A percentile compares a stretch with the other conserved stretches of the same genome.
Evolutionary conservation across 2,113 vertebrate species (phyloP).

Genomic region (Eptatretus burgeri): DNA sequence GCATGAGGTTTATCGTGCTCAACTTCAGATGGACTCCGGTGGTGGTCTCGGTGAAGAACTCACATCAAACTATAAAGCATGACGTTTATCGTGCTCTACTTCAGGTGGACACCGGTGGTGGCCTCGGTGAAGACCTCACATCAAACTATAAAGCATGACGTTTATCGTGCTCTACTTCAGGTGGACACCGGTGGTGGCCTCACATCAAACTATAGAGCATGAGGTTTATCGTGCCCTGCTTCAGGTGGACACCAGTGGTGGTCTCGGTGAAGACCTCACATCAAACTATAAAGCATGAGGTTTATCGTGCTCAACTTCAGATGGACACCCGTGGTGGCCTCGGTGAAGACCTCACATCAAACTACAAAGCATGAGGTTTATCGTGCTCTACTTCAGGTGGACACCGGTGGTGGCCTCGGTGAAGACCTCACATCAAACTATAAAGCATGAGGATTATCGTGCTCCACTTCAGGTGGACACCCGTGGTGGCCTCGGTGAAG

Average conservation of each 20-base stretch:
- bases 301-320: background rate
- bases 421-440: slow-evolving; percentile 66
- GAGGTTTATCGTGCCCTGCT: slow-evolving; percentile 22
- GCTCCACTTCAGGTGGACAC: background rate
- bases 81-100: slow-evolving; percentile 22
- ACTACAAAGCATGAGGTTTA: slow-evolving; percentile 98
- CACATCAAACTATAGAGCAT: slow-evolving; percentile 99
- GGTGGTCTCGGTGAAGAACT: slow-evolving; percentile 98
- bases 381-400: background rate
- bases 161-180: background rate
- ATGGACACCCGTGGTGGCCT: too few species aligned
- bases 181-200: slow-evolving; percentile 13
- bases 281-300: slow-evolving; percentile 99
- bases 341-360: slow-evolving; percentile 38
- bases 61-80: slow-evolving; percentile 99
- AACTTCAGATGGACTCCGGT: too few species aligned
- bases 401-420: too few species aligned
- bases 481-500: too few species aligned
- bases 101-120: too few species aligned
- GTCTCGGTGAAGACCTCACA: slow-evolving; percentile 21
- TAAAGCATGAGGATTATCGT: slow-evolving; percentile 75
- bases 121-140: slow-evolving; percentile 21
- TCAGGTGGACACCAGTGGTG: too few species aligned
- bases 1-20: too few species aligned
- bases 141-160: slow-evolving; percentile 99